Percentiles rank a stretch among this genome's conserved stretches.
Conservation (phyloP, 2,797 vertebrate species). For the Tangara arthus region DNA sequence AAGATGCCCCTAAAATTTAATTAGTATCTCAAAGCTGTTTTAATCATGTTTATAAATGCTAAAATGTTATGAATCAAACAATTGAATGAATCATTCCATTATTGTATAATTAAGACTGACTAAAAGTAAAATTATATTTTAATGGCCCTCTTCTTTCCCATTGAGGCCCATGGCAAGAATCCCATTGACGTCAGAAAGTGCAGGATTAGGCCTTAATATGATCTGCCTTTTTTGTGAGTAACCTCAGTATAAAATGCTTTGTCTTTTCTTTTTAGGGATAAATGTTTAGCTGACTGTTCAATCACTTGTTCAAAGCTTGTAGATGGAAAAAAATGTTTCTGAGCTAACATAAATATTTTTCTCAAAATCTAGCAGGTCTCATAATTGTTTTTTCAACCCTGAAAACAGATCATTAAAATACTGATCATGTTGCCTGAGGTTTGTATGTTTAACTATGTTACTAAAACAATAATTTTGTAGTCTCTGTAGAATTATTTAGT, state of each 20-base stretch:
- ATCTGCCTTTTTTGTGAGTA: slow-evolving; percentile 19
- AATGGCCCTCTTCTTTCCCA: slow-evolving; percentile 38
- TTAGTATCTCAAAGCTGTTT: slow-evolving; percentile 57
- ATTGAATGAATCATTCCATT: slow-evolving; percentile 61
- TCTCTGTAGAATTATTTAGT: background rate
- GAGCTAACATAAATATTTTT: background rate
- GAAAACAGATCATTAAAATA: slow-evolving; percentile 41
- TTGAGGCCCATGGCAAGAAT: background rate
- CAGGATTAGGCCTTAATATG: slow-evolving; percentile 43
- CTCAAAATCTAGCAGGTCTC: background rate
- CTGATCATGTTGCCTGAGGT: background rate
- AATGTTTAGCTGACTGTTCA: background rate
- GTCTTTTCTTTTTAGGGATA: background rate
- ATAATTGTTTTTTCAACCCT: background rate
- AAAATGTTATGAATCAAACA: slow-evolving; percentile 56
- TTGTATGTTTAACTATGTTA: background rate
- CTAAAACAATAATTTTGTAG: background rate
- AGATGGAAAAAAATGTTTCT: background rate
- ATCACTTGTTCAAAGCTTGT: background rate
- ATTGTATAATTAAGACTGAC: slow-evolving; percentile 55
- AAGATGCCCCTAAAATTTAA: slow-evolving; percentile 20
- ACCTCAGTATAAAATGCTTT: background rate
- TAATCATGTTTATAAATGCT: slow-evolving; percentile 56
- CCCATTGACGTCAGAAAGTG: slow-evolving; percentile 56
- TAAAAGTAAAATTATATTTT: slow-evolving; percentile 63